Percentiles rank a stretch among this genome's conserved stretches.
Evolutionary conservation across 1,140 invertebrate genomes (phyloP).

Genomic region (Mercenaria mercenaria): DNA sequence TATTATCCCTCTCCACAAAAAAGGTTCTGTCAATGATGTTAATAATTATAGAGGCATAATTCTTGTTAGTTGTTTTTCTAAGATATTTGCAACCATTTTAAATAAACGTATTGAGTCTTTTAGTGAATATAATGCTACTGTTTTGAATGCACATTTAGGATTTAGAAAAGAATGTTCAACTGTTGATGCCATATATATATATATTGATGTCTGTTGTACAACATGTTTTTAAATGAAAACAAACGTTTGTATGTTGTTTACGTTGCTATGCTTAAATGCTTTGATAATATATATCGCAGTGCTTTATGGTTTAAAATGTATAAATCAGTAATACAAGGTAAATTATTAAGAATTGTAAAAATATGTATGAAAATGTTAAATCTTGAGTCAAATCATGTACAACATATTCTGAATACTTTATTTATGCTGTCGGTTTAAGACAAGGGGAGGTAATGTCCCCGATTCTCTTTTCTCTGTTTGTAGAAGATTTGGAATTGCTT

Average conservation of each 20-base stretch:
- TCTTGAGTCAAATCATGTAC: neutral
- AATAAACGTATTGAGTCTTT: neutral
- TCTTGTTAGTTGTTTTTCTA: too few relatives aligned
- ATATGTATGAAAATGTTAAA: constrained; percentile 6
- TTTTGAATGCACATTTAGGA: neutral
- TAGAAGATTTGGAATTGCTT: too few relatives aligned
- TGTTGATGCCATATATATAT: neutral
- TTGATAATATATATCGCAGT: too few relatives aligned
- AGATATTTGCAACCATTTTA: neutral
- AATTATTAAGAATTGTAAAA: neutral
- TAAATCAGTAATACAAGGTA: neutral
- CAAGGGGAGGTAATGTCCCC: neutral
- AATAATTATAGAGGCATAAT: constrained; percentile 9
- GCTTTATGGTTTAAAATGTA: too few relatives aligned
- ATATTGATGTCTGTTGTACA: neutral
- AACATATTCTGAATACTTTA: neutral
- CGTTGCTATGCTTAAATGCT: too few relatives aligned
- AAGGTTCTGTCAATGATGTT: constrained; percentile 5
- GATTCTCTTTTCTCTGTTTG: constrained; percentile 6
- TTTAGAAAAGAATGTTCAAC: neutral
- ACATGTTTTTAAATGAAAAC: neutral
- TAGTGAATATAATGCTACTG: too few relatives aligned
- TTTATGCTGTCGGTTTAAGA: constrained; percentile 4
- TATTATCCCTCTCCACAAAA: neutral
- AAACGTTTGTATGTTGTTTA: too few relatives aligned